Evolutionary conservation across 1,140 invertebrate genomes (phyloP).

Genomic region (Meloidogyne exigua): DNA sequence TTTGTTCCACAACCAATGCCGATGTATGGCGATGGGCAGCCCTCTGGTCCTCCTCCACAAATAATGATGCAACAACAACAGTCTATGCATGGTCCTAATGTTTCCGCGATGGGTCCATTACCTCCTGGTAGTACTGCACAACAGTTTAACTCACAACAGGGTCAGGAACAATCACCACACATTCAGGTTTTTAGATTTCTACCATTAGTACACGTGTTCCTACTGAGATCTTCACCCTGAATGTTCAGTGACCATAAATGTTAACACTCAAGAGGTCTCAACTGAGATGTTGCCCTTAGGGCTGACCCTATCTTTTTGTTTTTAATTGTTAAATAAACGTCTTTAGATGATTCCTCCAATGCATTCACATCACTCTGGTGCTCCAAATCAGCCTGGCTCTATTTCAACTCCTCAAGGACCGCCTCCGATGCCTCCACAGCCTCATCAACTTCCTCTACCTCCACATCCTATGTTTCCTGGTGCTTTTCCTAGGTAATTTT

Average conservation of each 20-base stretch:
- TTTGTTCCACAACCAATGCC: conserved; percentile 11
- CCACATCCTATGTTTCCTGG: conserved; percentile 23
- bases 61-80: conserved; percentile 28
- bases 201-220: no score
- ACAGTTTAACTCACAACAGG: conserved; percentile 3
- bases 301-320: no score
- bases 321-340: not conserved
- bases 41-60: conserved; percentile 7
- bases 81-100: not conserved
- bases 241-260: no score
- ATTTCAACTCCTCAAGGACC: conserved; percentile 12
- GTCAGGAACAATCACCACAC: not conserved
- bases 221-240: no score
- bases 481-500: conserved; percentile 13
- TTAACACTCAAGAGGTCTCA: no score
- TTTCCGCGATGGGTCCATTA: not conserved
- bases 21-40: conserved; percentile 8
- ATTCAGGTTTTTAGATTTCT: conserved; percentile 12
- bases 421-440: conserved; percentile 8
- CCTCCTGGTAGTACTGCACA: not conserved
- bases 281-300: no score
- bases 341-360: conserved; percentile 18
- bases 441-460: conserved; percentile 8
- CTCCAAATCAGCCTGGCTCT: not conserved
- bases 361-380: conserved; percentile 18